Percentiles rank a stretch among this genome's conserved stretches.
Evolutionary conservation across 2,113 vertebrate species (phyloP).

Genomic region (Pterophyllum scalare): DNA sequence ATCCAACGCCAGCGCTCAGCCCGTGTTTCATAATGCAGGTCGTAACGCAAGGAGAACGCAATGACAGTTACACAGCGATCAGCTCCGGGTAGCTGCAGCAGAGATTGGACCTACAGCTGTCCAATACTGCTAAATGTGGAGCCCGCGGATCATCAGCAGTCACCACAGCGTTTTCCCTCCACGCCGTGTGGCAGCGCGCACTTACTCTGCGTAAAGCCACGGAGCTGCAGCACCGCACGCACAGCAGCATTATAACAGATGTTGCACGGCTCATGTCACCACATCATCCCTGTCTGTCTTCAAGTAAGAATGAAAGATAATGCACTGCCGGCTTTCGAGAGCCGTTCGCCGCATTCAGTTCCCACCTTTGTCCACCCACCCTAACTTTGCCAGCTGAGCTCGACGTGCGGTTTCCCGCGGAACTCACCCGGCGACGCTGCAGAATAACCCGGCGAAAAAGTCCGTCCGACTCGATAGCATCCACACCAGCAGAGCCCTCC

Average conservation of each 20-base stretch:
- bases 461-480: constrained; percentile 45
- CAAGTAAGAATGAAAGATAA: background rate
- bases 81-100: constrained; percentile 2
- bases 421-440: constrained; percentile 55
- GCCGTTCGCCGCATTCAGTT: constrained; percentile 21
- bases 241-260: background rate
- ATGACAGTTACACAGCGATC: background rate
- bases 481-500: constrained; percentile 31
- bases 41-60: background rate
- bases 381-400: constrained; percentile 3
- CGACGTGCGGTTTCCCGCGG: background rate
- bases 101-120: constrained; percentile 18
- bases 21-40: background rate
- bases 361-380: background rate
- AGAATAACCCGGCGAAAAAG: constrained; percentile 23
- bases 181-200: background rate
- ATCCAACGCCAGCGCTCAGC: background rate
- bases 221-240: background rate
- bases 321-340: background rate
- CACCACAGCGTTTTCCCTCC: constrained; percentile 6
- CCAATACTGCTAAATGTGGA: constrained; percentile 33
- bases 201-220: background rate
- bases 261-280: background rate
- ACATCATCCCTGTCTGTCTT: background rate
- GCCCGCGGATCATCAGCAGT: background rate